Percentiles rank a stretch among this genome's conserved stretches.
Conservation (phyloP, 2,888 invertebrate genomes). For the Eumerus sabulonum region DNA sequence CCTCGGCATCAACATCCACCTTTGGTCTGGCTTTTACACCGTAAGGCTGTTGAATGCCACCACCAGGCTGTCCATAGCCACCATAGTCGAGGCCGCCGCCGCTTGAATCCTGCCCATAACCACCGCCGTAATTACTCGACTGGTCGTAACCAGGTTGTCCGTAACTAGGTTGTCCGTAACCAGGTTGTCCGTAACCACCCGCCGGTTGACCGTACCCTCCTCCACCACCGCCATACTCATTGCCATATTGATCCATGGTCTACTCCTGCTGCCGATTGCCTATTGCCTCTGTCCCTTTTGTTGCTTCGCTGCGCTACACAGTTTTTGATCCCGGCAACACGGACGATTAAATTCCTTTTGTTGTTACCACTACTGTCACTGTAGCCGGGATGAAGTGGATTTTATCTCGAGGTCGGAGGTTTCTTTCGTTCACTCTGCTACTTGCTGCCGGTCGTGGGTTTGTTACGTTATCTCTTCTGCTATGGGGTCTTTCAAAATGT, state of each 20-base stretch:
- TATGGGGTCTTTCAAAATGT: neutral
- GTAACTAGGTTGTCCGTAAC: conserved; percentile 63
- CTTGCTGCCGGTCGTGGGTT: conserved; percentile 7
- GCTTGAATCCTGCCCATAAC: conserved; percentile 64
- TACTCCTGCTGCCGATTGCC: neutral
- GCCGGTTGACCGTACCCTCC: conserved; percentile 71
- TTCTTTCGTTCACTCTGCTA: conserved; percentile 33
- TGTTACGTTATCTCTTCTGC: conserved; percentile 8
- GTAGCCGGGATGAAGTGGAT: conserved; percentile 20
- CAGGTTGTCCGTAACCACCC: conserved; percentile 62
- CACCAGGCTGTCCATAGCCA: conserved; percentile 28
- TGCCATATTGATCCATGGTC: conserved; percentile 73
- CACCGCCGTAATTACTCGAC: conserved; percentile 64
- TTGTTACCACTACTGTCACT: conserved; percentile 17
- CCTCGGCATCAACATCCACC: conserved; percentile 90
- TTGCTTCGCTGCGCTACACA: conserved; percentile 18
- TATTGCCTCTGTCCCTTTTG: conserved; percentile 1
- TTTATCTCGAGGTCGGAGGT: conserved; percentile 33
- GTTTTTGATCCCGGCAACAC: conserved; percentile 35
- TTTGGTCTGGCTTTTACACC: conserved; percentile 82
- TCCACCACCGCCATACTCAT: conserved; percentile 72
- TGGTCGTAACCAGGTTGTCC: conserved; percentile 67
- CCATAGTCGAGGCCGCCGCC: conserved; percentile 57
- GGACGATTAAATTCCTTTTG: conserved; percentile 56
- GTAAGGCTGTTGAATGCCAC: conserved; percentile 69